phyloP scores from a whole-genome alignment of 2,888 invertebrate genomes.

The Acleris sparsana region DNA sequence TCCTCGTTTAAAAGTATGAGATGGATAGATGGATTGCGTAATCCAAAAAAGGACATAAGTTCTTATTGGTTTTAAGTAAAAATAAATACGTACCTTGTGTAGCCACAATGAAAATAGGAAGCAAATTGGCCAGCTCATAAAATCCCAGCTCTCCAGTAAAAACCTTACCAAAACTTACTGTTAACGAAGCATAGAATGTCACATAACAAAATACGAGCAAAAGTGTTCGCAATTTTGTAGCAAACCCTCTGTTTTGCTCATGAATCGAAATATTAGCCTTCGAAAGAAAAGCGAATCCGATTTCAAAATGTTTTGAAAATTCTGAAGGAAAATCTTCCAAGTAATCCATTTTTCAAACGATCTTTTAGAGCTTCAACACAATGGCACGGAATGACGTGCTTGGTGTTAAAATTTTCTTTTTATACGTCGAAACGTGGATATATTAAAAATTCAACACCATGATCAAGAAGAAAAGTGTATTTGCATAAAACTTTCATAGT shows the following conservation, averaged over 20 bases:
- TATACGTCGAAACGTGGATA: slow-evolving; percentile 13
- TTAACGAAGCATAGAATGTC: slow-evolving; percentile 36
- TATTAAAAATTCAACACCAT: slow-evolving; percentile 8
- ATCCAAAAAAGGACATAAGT: no score
- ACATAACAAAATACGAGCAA: slow-evolving; percentile 40
- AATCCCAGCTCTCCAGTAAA: slow-evolving; percentile 41
- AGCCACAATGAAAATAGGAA: slow-evolving; percentile 45
- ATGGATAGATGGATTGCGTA: no score
- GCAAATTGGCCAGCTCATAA: slow-evolving; percentile 43
- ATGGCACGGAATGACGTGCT: neutral
- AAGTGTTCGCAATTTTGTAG: slow-evolving; percentile 36
- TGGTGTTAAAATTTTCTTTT: slow-evolving; percentile 1
- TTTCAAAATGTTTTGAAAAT: slow-evolving; percentile 41
- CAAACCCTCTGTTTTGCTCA: slow-evolving; percentile 30
- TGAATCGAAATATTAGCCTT: slow-evolving; percentile 42
- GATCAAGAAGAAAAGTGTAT: neutral
- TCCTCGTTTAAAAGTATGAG: no score
- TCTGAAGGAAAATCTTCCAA: slow-evolving; percentile 42
- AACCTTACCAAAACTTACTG: slow-evolving; percentile 40
- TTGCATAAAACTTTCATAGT: no score
- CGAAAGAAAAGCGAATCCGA: slow-evolving; percentile 42
- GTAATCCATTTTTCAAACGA: slow-evolving; percentile 31
- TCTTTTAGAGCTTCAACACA: neutral
- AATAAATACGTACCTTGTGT: slow-evolving; percentile 45
- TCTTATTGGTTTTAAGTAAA: no score